Base-by-base conservation (phyloP, 2,888 invertebrate species). In the Trilocha varians region DNA sequence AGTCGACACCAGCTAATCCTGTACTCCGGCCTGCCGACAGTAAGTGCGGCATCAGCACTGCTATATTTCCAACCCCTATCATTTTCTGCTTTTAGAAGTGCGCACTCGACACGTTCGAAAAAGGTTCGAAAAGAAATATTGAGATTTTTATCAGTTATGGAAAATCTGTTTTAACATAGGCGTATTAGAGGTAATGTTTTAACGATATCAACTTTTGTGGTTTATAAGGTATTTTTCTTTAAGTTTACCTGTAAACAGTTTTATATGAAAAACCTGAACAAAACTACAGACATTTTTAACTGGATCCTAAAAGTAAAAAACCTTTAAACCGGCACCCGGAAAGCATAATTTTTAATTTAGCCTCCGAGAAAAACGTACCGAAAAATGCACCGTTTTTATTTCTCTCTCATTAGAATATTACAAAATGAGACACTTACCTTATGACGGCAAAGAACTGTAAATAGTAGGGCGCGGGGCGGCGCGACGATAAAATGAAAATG, bases 401-500 rank as follows among this genome's bases (percentile, higher is more conserved):
- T 36, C 46, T 60, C 57, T 56, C 55, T 59, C 57, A 69, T 70
- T 70, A 66, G 55, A 53, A 58, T 60, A 71, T 67, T 66, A 58
- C 57, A 61, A 68, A 70, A 69, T 62, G 65, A 59, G 62, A 62
- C 62, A 59, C 61, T 62, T 64, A 60, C 62, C 61, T 63, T 58
- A 59, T 65, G 60, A 62, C 58, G 58, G 57, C 55, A 75, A 62
- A 65, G 69, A 70, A 69, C 66, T 67, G 66, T 66, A 66, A 70
- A 72, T 71, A 71, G 65, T 61, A 64, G 59, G 59, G 51, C 55
- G 60, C 66, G 56, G 65, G 62, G 62, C 55, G 63, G 63, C 55
- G 60, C 54, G 58, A 53, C 63, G 72, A 76, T 78, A 76, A 79
- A 79, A 78, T 77, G 76, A 78, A 75, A 80, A 78, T 70, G 75